Base-by-base conservation (phyloP, 2,888 invertebrate species). In the Gisinianus flammeolus region DNA sequence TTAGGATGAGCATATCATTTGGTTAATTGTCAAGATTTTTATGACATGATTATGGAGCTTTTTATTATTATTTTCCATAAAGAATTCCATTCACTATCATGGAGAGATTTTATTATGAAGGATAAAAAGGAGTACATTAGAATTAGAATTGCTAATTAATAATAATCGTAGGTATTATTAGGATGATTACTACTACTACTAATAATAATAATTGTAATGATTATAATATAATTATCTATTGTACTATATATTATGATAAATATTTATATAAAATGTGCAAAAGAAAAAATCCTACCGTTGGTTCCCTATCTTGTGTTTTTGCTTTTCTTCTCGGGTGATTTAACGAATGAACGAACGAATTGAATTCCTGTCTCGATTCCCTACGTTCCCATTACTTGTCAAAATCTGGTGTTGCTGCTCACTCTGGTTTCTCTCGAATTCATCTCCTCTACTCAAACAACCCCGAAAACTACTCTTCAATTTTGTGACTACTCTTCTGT, bases 261-360 rank as follows among this genome's bases (percentile, higher is more conserved):
- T 33, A 26, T 70, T 70, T 6, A 71, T 71, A 24, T 71, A 24
- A 71, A 44, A 71, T 76, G 76, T 44, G 31, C 12, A 70, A 70
- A 28, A 77, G 24, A 72, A 62, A 28, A 77, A 76, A 77, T 77
- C 77, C 77, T 77, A 77, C 72, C 77, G 77, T 71, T 83, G 81
- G 83, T 82, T 82, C 82, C 83, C 80, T n/a, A n/a, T 82, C 80
- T 81, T 83, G 80, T 83, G 77, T 81, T 83, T 83, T 83, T 83
- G 81, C 83, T 83, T 81, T 82, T 82, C n/a, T n/a, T n/a, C 80
- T 82, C 83, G 82, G 82, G 78, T 82, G 78, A 75, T 78, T 69
- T 71, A 70, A 77, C 68, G 79, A 78, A 77, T 64, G 79, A 78
- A 76, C 79, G 77, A 79, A 78, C 67, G 52, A 76, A 75, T 31